These are phyloP conservation scores for Musca vetustissima DNA, from an alignment of 1,140 invertebrate genomes.

Conservation along the genomic window DNA sequence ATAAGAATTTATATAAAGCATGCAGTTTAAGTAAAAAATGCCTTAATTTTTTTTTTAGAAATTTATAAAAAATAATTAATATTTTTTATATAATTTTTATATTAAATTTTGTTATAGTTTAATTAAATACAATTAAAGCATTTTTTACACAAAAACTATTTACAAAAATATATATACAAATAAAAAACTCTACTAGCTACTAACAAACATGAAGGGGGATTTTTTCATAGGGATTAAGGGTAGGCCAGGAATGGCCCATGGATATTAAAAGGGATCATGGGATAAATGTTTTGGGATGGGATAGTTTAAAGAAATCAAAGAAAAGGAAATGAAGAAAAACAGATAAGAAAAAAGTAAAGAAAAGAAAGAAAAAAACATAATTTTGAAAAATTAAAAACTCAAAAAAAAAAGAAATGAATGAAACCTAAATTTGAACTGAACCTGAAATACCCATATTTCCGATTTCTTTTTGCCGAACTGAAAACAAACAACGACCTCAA, in stretches of 20 bases:
- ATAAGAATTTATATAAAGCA: too few species aligned
- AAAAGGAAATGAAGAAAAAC: slow-evolving; percentile 31
- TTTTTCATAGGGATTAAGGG: slow-evolving; percentile 52
- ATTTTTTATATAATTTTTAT: too few species aligned
- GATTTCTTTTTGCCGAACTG: background rate
- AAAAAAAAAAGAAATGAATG: slow-evolving; percentile 9
- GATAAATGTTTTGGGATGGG: slow-evolving; percentile 42
- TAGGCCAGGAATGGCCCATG: slow-evolving; percentile 62
- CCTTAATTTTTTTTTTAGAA: too few species aligned
- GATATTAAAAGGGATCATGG: slow-evolving; percentile 44
- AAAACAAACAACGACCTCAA: background rate
- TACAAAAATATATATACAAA: slow-evolving; percentile 38
- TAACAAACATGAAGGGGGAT: slow-evolving; percentile 49
- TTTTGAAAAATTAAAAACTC: slow-evolving; percentile 7
- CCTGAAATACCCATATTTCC: background rate
- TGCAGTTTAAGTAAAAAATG: too few species aligned
- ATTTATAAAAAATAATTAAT: too few species aligned
- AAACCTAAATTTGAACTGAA: slow-evolving; percentile 8
- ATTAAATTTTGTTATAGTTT: too few species aligned
- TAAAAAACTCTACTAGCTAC: slow-evolving; percentile 42
- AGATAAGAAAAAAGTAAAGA: too few species aligned
- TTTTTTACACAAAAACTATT: slow-evolving; percentile 2
- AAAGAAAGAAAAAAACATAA: slow-evolving; percentile 25
- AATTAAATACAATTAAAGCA: too few species aligned
- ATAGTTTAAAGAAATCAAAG: slow-evolving; percentile 36